phyloP scores from a whole-genome alignment of 2,797 vertebrate species.

The Prionace glauca region DNA sequence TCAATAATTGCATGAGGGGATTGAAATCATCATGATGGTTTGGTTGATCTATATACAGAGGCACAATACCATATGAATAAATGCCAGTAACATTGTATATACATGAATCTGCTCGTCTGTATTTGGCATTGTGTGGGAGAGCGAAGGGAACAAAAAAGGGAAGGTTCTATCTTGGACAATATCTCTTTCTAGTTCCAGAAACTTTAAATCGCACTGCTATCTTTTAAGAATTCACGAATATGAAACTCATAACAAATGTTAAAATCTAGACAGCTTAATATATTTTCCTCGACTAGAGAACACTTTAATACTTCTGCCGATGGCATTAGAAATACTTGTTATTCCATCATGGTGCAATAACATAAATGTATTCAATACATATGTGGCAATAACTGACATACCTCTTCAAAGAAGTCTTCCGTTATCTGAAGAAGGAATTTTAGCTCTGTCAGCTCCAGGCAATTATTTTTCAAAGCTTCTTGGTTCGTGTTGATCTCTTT shows the following conservation, averaged over 20 bases:
- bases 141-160: not conserved
- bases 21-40: not conserved
- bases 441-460: constrained; percentile 48
- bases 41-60: not conserved
- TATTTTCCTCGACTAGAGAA: not conserved
- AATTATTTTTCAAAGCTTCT: constrained; percentile 47
- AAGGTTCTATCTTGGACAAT: not conserved
- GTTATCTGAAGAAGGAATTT: constrained; percentile 47
- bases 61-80: not conserved
- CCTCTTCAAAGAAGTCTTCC: constrained; percentile 50
- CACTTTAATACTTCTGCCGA: constrained; percentile 31
- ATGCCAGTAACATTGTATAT: not conserved
- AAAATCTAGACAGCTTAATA: constrained; percentile 4
- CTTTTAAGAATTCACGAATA: not conserved
- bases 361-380: not conserved
- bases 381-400: constrained; percentile 36
- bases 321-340: not conserved
- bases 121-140: not conserved
- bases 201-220: not conserved
- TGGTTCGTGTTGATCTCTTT: constrained; percentile 50
- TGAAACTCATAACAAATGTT: not conserved
- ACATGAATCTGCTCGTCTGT: not conserved
- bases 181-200: not conserved
- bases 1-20: not conserved
- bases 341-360: constrained; percentile 15